Percentiles rank a stretch among this genome's conserved stretches.
These are phyloP conservation scores for Cetonia aurata DNA, from an alignment of 2,888 invertebrate species.

Conservation along the genomic window DNA sequence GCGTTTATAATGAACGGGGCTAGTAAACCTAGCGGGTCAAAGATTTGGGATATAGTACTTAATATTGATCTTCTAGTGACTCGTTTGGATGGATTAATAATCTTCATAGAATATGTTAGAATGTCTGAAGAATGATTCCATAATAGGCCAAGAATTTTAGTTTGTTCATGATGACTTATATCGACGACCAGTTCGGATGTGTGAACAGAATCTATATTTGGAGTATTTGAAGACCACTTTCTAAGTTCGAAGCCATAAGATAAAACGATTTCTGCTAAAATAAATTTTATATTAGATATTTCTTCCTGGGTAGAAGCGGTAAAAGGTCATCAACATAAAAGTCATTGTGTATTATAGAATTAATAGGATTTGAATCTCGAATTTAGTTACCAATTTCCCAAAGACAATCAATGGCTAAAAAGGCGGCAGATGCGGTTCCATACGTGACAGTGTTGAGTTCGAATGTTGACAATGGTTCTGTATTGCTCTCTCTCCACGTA, in stretches of 20 bases:
- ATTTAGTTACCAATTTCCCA: no score
- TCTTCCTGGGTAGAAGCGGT: neutral
- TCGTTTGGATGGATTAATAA: neutral
- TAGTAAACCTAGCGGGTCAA: neutral
- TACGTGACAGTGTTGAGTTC: no score
- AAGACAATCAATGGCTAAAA: no score
- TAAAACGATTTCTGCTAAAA: neutral
- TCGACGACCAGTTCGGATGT: neutral
- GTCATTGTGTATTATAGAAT: no score
- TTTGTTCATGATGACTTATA: neutral
- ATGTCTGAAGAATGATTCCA: no score
- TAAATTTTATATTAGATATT: slow-evolving; percentile 1
- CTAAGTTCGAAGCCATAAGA: slow-evolving; percentile 2
- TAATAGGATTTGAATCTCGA: no score
- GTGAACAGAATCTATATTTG: neutral
- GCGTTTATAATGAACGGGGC: neutral
- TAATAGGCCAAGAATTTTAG: no score
- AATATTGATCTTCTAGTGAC: slow-evolving; percentile 3
- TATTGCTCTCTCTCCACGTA: no score
- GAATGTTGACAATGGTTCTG: no score
- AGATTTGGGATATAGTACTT: neutral
- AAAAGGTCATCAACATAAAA: no score
- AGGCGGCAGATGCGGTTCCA: no score
- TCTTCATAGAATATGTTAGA: no score
- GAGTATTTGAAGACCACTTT: neutral